Conservation (phyloP, 2,113 vertebrate species). For the Silurus asotus region DNA sequence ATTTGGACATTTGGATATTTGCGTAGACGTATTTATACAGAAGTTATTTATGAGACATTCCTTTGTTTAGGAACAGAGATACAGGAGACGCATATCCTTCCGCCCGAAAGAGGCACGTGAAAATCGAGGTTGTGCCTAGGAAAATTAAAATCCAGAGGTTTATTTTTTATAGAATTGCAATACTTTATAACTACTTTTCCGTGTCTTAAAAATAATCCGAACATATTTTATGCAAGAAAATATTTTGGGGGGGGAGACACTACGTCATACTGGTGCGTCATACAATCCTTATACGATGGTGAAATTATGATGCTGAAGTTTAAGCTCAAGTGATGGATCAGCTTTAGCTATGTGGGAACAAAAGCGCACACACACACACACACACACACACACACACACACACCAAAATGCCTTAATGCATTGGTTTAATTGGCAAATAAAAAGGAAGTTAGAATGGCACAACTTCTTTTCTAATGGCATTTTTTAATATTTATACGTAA, state of each 20-base stretch:
- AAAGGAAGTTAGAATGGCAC: neutral
- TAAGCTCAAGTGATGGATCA: neutral
- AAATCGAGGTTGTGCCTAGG: neutral
- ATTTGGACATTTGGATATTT: slow-evolving; percentile 70
- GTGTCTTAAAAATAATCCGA: slow-evolving; percentile 2
- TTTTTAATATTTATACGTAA: neutral
- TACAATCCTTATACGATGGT: neutral
- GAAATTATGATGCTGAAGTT: neutral
- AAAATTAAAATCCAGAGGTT: neutral
- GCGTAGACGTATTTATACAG: slow-evolving; percentile 55
- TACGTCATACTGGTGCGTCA: neutral
- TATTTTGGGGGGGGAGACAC: neutral
- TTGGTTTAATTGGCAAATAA: neutral
- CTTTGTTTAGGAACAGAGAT: slow-evolving; percentile 59
- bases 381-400: neutral
- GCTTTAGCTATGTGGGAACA: neutral
- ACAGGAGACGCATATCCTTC: slow-evolving; percentile 28
- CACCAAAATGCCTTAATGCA: neutral
- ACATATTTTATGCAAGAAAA: neutral
- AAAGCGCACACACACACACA: neutral
- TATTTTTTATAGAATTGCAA: slow-evolving; percentile 26
- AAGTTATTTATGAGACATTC: slow-evolving; percentile 77
- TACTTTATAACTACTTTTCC: neutral
- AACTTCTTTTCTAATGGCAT: neutral
- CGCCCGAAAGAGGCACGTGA: neutral